Percentiles rank a stretch among this genome's conserved stretches.
Evolutionary conservation across 2,888 invertebrate species (phyloP).

Genomic region (Chaitophorus viminalis): DNA sequence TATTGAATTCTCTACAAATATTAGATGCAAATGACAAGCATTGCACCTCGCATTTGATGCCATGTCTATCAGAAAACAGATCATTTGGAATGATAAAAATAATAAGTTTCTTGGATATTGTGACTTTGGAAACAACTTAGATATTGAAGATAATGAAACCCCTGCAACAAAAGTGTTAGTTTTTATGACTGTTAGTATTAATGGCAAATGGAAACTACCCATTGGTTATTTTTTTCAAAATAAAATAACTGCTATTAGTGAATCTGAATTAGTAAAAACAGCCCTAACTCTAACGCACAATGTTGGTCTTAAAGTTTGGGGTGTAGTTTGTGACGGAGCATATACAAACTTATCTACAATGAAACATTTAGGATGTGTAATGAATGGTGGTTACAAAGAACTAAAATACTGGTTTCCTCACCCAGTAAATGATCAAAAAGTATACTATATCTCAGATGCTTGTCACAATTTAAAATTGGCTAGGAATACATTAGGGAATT

Average conservation of each 20-base stretch:
- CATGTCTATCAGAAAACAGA: conserved; percentile 20
- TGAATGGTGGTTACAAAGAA: conserved; percentile 3
- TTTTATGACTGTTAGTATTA: conserved; percentile 8
- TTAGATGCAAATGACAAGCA: conserved; percentile 5
- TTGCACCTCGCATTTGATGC: conserved; percentile 19
- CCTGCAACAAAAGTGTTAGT: neutral
- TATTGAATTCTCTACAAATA: conserved; percentile 11
- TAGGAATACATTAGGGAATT: conserved; percentile 9
- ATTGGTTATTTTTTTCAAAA: conserved; percentile 20
- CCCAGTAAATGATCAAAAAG: conserved; percentile 6
- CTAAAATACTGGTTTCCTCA: conserved; percentile 26
- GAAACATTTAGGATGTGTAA: conserved; percentile 15
- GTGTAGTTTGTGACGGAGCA: conserved; percentile 37
- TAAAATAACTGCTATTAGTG: conserved; percentile 20
- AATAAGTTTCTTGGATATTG: conserved; percentile 27
- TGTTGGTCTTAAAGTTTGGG: conserved; percentile 18
- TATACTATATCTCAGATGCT: conserved; percentile 5
- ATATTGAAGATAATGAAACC: conserved; percentile 17
- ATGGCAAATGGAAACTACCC: conserved; percentile 25
- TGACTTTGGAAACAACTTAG: conserved; percentile 10
- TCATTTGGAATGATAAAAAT: conserved; percentile 33
- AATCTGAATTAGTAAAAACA: conserved; percentile 12
- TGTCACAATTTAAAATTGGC: conserved; percentile 18
- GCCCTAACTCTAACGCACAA: neutral
- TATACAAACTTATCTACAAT: neutral